These are phyloP conservation scores for Asbolus verrucosus DNA, from an alignment of 1,140 invertebrate species.

Conservation along the genomic window DNA sequence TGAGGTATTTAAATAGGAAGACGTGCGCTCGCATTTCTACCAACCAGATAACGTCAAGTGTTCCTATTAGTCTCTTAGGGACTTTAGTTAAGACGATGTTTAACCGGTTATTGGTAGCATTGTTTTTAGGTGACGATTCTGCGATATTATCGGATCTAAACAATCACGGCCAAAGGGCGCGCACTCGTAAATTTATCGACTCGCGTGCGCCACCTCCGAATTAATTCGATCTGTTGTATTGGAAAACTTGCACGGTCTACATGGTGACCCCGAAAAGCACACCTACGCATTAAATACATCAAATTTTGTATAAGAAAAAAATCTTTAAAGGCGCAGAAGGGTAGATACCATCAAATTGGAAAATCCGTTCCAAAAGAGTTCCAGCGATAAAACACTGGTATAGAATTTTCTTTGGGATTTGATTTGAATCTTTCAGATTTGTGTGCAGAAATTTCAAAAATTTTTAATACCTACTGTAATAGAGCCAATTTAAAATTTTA, in stretches of 20 bases:
- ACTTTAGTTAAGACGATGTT: conserved; percentile 44
- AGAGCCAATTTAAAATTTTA: no score
- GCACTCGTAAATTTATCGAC: conserved; percentile 15
- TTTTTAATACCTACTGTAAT: no score
- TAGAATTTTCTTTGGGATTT: no score
- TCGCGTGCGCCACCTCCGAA: background rate
- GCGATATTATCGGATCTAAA: conserved; percentile 6
- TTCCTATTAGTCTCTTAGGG: conserved; percentile 47
- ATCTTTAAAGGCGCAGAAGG: no score
- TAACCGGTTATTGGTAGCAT: conserved; percentile 36
- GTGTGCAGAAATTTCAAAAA: no score
- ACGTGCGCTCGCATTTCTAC: conserved; percentile 54
- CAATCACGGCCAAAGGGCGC: conserved; percentile 19
- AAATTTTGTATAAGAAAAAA: no score
- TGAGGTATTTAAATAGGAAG: conserved; percentile 55
- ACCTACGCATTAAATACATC: no score
- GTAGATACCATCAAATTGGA: no score
- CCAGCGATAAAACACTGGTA: no score
- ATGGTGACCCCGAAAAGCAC: no score
- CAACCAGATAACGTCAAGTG: conserved; percentile 54
- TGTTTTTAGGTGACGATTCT: conserved; percentile 35
- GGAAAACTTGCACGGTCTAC: background rate
- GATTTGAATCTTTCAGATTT: no score
- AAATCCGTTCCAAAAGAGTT: no score
- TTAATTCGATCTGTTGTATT: conserved; percentile 26